A percentile compares a stretch with the other conserved stretches of the same genome.
Evolutionary conservation across 2,113 vertebrate genomes (phyloP).

Genomic region (Oreocharis arfaki): DNA sequence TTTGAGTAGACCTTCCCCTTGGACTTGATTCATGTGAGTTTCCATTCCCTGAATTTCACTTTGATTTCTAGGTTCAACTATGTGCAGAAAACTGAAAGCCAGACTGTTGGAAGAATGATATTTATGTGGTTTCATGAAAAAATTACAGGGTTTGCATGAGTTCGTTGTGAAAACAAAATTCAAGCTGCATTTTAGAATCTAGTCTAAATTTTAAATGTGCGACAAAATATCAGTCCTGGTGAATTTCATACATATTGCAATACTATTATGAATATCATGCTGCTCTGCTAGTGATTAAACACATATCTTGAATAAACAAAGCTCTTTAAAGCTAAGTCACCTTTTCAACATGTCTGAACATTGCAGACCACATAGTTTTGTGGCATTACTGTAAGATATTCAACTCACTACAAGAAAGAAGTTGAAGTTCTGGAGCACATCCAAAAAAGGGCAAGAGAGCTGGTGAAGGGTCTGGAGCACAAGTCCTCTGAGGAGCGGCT

Average conservation of each 20-base stretch:
- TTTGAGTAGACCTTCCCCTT: conserved; percentile 16
- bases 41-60: conserved; percentile 15
- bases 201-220: background rate
- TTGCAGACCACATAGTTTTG: background rate
- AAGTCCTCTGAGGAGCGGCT: background rate
- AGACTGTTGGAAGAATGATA: background rate
- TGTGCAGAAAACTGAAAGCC: background rate
- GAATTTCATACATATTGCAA: background rate
- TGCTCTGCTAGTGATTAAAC: background rate
- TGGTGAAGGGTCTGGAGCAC: background rate
- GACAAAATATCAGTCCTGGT: background rate
- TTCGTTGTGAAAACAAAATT: background rate
- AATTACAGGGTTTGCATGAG: background rate
- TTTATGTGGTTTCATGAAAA: background rate
- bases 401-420: background rate
- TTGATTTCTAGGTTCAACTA: conserved; percentile 18
- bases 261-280: background rate
- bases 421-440: background rate
- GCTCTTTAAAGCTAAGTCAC: background rate
- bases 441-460: background rate
- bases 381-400: background rate
- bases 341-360: background rate
- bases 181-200: background rate
- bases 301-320: background rate
- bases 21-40: conserved; percentile 12